These are phyloP conservation scores for Stylophora pistillata DNA, from an alignment of 64 coral and sea anemone genomes.

Conservation along the genomic window DNA sequence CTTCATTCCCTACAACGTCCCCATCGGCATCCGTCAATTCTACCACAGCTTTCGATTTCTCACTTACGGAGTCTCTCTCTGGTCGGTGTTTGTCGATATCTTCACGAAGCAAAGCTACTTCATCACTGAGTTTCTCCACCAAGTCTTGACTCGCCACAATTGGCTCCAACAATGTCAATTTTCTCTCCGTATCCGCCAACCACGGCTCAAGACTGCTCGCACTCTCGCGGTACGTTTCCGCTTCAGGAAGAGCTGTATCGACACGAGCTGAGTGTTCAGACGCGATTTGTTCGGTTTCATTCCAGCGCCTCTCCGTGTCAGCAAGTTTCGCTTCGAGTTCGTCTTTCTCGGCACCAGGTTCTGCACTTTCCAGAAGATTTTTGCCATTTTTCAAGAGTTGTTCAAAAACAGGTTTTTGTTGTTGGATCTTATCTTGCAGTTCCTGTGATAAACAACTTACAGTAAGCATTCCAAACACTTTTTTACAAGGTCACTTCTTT, in stretches of 20 bases:
- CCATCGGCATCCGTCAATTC: slow-evolving; percentile 66
- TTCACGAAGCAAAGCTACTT: slow-evolving; percentile 33
- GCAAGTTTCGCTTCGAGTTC: slow-evolving; percentile 76
- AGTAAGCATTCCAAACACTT: background rate
- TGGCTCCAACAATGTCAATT: slow-evolving; percentile 61
- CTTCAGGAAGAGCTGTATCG: slow-evolving; percentile 71
- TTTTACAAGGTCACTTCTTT: too few species aligned
- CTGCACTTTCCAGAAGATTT: slow-evolving; percentile 79
- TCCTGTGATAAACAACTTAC: slow-evolving; percentile 28
- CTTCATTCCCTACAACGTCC: slow-evolving; percentile 54
- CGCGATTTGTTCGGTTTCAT: slow-evolving; percentile 62
- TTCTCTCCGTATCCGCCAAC: slow-evolving; percentile 73
- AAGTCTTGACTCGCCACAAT: slow-evolving; percentile 46
- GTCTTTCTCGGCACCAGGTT: slow-evolving; percentile 89
- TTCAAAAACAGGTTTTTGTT: slow-evolving; percentile 82
- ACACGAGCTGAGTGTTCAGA: slow-evolving; percentile 65
- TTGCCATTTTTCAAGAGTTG: slow-evolving; percentile 83
- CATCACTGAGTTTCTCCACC: slow-evolving; percentile 63
- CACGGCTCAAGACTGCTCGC: slow-evolving; percentile 60
- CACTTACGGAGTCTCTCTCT: slow-evolving; percentile 66
- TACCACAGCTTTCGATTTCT: slow-evolving; percentile 55
- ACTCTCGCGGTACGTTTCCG: slow-evolving; percentile 66
- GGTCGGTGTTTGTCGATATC: slow-evolving; percentile 71
- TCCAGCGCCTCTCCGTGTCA: slow-evolving; percentile 79
- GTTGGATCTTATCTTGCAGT: slow-evolving; percentile 70